Percentiles rank a stretch among this genome's conserved stretches.
These are phyloP conservation scores for Drosophila prostipennis DNA, from an alignment of 2,888 invertebrate genomes.

Conservation along the genomic window DNA sequence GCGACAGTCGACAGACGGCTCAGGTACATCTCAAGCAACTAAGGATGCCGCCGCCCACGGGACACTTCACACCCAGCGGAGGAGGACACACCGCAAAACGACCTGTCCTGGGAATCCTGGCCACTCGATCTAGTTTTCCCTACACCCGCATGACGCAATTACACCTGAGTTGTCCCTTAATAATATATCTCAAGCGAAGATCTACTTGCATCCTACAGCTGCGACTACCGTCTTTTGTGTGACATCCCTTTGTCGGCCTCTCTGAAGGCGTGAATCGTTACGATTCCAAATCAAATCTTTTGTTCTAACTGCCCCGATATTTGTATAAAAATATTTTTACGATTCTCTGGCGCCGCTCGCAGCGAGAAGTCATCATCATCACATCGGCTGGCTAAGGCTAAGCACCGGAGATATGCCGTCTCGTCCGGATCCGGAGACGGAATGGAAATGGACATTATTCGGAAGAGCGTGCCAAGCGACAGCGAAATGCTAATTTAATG, in stretches of 20 bases:
- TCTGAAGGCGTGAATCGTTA: conserved; percentile 71
- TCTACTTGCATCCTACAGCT: conserved; percentile 43
- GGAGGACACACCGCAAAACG: conserved; percentile 41
- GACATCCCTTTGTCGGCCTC: conserved; percentile 59
- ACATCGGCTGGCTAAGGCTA: conserved; percentile 1
- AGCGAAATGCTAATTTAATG: conserved; percentile 66
- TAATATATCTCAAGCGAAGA: conserved; percentile 1
- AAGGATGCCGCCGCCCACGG: conserved; percentile 60
- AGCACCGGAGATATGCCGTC: conserved; percentile 47
- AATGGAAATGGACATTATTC: conserved; percentile 13
- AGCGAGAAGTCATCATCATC: conserved; percentile 27
- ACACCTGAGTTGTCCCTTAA: conserved; percentile 56
- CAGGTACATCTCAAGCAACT: conserved; percentile 64
- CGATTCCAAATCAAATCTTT: conserved; percentile 64
- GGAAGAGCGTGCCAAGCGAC: conserved; percentile 58
- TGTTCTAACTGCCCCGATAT: conserved; percentile 53
- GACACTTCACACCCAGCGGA: conserved; percentile 66
- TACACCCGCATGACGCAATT: conserved; percentile 62
- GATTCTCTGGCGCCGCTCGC: conserved; percentile 63
- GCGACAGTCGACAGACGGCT: conserved; percentile 35
- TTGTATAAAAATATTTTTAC: conserved; percentile 63
- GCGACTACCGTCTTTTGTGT: conserved; percentile 51
- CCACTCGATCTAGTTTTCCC: conserved; percentile 29
- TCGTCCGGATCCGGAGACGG: conserved; percentile 34
- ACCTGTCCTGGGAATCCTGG: conserved; percentile 17